Conservation (phyloP, 2,888 invertebrate species). For the Amiota mariae region DNA sequence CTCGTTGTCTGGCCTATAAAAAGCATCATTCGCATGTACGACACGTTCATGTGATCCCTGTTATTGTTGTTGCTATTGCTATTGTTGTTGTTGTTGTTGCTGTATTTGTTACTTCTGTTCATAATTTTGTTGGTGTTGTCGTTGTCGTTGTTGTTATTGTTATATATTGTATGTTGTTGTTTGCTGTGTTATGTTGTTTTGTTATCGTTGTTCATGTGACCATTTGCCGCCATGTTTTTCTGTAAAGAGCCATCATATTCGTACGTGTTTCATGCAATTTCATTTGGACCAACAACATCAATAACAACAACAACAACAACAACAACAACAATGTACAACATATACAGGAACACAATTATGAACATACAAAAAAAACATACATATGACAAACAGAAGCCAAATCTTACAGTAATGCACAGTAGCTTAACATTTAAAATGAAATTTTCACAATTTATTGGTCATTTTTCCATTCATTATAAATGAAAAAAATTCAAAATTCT, state of each 20-base stretch:
- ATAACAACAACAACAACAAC: constrained; percentile 8
- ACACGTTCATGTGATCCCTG: constrained; percentile 12
- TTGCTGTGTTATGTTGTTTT: not conserved
- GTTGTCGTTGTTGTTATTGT: not conserved
- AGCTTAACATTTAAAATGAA: too few species aligned
- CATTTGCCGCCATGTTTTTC: constrained; percentile 6
- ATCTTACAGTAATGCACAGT: too few species aligned
- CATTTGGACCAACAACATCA: constrained; percentile 10
- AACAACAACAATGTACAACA: not conserved
- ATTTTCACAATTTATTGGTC: too few species aligned
- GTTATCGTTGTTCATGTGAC: constrained; percentile 3
- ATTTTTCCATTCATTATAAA: too few species aligned
- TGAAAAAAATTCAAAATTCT: too few species aligned
- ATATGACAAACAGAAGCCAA: too few species aligned
- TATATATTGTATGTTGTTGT: not conserved
- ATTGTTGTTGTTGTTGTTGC: not conserved
- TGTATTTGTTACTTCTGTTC: not conserved
- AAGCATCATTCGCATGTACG: constrained; percentile 12
- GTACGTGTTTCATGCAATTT: constrained; percentile 3
- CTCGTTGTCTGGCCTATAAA: constrained; percentile 9
- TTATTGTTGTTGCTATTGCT: not conserved
- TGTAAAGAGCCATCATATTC: not conserved
- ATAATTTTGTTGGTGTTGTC: too few species aligned
- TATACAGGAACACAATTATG: not conserved
- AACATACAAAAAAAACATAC: too few species aligned